These are phyloP conservation scores for Ciconia boyciana DNA, from an alignment of 2,113 vertebrate species.

Conservation along the genomic window DNA sequence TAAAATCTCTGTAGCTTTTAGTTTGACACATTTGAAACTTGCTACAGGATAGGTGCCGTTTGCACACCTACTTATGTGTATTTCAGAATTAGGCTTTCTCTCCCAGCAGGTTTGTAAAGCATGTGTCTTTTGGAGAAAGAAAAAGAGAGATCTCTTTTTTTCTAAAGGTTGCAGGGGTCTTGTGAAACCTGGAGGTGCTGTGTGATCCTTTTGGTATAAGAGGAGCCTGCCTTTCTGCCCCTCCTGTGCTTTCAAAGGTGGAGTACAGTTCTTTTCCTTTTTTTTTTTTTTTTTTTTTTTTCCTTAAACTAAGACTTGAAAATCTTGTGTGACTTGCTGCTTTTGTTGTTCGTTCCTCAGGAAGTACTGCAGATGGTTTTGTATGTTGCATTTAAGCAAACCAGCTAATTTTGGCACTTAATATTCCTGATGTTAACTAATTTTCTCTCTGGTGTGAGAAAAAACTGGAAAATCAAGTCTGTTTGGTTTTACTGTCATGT, in stretches of 20 bases:
- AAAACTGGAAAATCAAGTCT: background rate
- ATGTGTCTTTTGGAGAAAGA: background rate
- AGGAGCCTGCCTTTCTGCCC: background rate
- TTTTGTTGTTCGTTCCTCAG: background rate
- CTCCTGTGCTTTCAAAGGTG: background rate
- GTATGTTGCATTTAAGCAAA: background rate
- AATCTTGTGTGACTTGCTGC: background rate
- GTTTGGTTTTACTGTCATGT: background rate
- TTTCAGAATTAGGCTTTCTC: background rate
- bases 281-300: background rate
- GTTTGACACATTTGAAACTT: background rate
- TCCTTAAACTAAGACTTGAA: background rate
- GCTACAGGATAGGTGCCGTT: background rate
- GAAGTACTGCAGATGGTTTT: background rate
- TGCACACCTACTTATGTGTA: fast-evolving
- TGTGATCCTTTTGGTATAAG: background rate
- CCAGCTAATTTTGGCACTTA: background rate
- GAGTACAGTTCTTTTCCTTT: background rate
- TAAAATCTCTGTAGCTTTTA: background rate
- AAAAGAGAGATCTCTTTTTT: background rate
- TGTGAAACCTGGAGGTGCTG: background rate
- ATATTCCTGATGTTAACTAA: background rate
- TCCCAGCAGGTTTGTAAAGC: background rate
- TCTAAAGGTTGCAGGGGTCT: background rate
- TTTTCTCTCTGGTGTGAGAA: background rate